Percentiles rank a stretch among this genome's conserved stretches.
Conservation (phyloP, 2,797 vertebrate genomes). For the Denticeps clupeoides region DNA sequence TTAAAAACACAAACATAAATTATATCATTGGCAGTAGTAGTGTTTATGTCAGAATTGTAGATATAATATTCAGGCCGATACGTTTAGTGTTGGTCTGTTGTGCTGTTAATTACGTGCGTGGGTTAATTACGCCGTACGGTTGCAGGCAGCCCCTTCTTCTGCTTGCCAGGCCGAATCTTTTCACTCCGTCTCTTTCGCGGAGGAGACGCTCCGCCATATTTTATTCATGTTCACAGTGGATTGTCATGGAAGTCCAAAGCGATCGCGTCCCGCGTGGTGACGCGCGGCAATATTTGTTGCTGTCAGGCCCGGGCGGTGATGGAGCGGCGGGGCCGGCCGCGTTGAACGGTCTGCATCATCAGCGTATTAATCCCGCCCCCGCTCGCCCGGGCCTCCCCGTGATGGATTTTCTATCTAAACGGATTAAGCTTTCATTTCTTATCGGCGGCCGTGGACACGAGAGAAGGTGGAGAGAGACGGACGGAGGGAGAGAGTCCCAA, state of each 20-base stretch:
- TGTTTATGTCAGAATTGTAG: too few relatives aligned
- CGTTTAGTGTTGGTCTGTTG: too few relatives aligned
- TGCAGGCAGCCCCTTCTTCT: conserved; percentile 11
- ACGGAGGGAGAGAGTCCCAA: conserved; percentile 27
- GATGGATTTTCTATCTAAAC: conserved; percentile 60
- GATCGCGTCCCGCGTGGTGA: conserved; percentile 24
- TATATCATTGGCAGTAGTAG: too few relatives aligned
- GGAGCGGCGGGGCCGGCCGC: conserved; percentile 41
- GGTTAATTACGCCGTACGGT: too few relatives aligned
- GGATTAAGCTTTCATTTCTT: conserved; percentile 59
- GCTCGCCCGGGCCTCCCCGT: neutral
- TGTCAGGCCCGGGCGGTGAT: conserved; percentile 38
- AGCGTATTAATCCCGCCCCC: conserved; percentile 51
- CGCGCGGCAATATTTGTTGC: conserved; percentile 38
- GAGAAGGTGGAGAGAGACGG: conserved; percentile 19
- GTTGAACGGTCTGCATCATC: conserved; percentile 55
- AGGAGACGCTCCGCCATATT: conserved; percentile 30
- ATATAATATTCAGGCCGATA: too few relatives aligned
- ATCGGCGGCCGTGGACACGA: conserved; percentile 41
- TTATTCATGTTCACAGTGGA: conserved; percentile 33
- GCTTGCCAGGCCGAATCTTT: conserved; percentile 15
- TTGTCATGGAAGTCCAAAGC: conserved; percentile 29
- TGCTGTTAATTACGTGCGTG: too few relatives aligned
- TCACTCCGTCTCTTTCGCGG: conserved; percentile 18
- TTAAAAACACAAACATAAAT: too few relatives aligned